These are phyloP conservation scores for Gallinago paraguaiae DNA, from an alignment of 2,113 vertebrate species.

Conservation along the genomic window DNA sequence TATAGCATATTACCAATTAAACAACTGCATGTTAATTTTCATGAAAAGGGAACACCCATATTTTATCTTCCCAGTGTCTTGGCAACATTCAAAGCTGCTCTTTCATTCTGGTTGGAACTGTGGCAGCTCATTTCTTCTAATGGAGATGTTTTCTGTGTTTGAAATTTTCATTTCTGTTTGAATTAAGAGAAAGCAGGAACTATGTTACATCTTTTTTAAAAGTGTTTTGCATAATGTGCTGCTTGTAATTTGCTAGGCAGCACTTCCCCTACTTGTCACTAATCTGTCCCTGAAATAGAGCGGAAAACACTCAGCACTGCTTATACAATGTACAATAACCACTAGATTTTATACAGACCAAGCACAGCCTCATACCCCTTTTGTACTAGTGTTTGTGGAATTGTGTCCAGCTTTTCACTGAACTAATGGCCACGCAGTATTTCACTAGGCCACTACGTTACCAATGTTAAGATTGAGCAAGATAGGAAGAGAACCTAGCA, in stretches of 20 bases:
- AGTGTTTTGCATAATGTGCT: background rate
- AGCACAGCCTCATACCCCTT: background rate
- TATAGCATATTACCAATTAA: background rate
- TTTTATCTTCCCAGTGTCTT: background rate
- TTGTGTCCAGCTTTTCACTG: background rate
- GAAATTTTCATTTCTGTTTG: background rate
- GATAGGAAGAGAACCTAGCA: background rate
- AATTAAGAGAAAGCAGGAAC: background rate
- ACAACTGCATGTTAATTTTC: background rate
- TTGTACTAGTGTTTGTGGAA: background rate
- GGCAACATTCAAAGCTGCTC: background rate
- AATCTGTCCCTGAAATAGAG: background rate
- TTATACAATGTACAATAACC: background rate
- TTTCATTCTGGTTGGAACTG: background rate
- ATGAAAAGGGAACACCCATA: background rate
- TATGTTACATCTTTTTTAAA: background rate
- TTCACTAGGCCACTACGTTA: background rate
- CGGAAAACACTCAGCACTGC: background rate
- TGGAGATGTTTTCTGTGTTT: background rate
- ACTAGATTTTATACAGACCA: background rate
- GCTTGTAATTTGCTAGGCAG: background rate
- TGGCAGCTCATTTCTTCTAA: background rate
- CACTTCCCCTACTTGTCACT: background rate
- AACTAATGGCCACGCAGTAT: background rate
- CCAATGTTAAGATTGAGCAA: background rate